Percentiles rank a stretch among this genome's conserved stretches.
These are phyloP conservation scores for Cyrtonyx montezumae DNA, from an alignment of 2,113 vertebrate species.

Conservation along the genomic window DNA sequence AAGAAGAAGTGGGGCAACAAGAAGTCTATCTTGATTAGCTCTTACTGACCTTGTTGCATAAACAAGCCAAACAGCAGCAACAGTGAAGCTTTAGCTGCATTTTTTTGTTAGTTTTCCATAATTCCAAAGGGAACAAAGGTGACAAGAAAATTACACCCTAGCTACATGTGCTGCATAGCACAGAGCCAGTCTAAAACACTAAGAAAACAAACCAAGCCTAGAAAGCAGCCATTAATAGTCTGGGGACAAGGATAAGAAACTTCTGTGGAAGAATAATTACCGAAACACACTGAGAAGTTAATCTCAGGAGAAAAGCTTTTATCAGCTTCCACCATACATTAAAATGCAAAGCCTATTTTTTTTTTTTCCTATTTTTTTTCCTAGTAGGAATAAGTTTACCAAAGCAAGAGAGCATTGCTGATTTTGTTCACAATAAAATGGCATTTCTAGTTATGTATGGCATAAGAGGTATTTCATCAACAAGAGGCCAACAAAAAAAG, in stretches of 20 bases:
- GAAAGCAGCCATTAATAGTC: not conserved
- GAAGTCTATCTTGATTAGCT: slow-evolving; percentile 17
- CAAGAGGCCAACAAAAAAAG: not conserved
- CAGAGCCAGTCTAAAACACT: not conserved
- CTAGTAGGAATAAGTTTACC: not conserved
- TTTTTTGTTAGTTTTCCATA: not conserved
- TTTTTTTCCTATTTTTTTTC: not conserved
- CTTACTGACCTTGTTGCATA: not conserved
- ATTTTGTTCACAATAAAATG: not conserved
- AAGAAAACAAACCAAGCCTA: not conserved
- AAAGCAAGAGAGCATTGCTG: not conserved
- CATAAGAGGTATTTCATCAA: not conserved
- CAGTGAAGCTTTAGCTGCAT: not conserved
- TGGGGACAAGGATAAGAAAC: not conserved
- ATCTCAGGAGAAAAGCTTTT: not conserved
- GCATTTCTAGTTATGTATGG: not conserved
- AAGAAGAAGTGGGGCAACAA: not conserved
- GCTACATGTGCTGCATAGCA: not conserved
- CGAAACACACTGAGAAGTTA: not conserved
- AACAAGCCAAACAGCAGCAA: not conserved
- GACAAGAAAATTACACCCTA: not conserved
- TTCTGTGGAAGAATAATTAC: not conserved
- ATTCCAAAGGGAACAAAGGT: not conserved
- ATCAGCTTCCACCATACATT: not conserved
- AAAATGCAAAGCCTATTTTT: not conserved